These are phyloP conservation scores for Microchrysa polita DNA, from an alignment of 2,888 invertebrate species.

Conservation along the genomic window DNA sequence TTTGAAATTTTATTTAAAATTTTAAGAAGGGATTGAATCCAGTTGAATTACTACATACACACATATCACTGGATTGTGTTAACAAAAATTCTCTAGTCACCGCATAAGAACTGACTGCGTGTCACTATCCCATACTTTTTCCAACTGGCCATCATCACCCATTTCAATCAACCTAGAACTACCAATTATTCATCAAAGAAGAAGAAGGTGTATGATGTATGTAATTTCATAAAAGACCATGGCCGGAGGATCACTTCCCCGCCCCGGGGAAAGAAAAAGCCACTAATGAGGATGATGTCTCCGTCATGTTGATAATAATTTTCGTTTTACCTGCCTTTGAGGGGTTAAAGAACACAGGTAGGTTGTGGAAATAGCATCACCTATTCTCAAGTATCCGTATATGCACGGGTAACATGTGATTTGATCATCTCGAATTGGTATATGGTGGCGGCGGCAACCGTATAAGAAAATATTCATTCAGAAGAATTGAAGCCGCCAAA, in stretches of 20 bases:
- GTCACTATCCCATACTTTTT: neutral
- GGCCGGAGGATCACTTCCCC: constrained; percentile 35
- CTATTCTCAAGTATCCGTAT: neutral
- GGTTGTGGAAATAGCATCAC: neutral
- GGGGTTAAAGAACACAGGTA: constrained; percentile 10
- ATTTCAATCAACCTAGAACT: constrained; percentile 40
- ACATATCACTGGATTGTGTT: no score
- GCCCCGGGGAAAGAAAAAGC: constrained; percentile 30
- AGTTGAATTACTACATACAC: no score
- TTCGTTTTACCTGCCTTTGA: constrained; percentile 35
- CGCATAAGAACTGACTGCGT: no score
- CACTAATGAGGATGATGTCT: constrained; percentile 42
- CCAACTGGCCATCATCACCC: constrained; percentile 21
- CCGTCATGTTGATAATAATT: constrained; percentile 33
- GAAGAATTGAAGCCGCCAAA: constrained; percentile 10
- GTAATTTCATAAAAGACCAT: constrained; percentile 38
- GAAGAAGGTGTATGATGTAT: constrained; percentile 34
- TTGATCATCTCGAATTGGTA: neutral
- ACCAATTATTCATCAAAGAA: constrained; percentile 30
- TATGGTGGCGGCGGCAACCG: neutral
- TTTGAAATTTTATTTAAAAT: no score
- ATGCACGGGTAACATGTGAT: constrained; percentile 2
- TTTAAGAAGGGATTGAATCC: no score
- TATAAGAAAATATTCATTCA: constrained; percentile 32
- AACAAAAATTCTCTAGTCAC: no score